Evolutionary conservation across 1,140 invertebrate species (phyloP), one percentile per base, ranked within the genome.

Genomic region (Condylostylus longicornis): DNA sequence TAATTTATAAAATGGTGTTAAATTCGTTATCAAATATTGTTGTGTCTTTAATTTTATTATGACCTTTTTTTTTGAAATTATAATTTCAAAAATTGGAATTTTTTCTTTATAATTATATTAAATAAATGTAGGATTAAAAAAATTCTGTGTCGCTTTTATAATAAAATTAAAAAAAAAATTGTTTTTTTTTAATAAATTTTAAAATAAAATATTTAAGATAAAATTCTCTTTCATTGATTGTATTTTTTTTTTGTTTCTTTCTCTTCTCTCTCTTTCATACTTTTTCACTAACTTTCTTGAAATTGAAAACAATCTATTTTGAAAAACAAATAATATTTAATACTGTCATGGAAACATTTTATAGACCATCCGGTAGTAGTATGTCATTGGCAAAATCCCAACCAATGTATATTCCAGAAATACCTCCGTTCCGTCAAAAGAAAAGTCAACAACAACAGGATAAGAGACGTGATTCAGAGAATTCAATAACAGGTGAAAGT

Each of bases 361-460:
- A 15, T 19, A 58, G 54, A 40, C 50, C 49, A 53, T 58, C 54
- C 33, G 43, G 48, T 28, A 56, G 51, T 28, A 41, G 39, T 33
- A 38, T 38, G 30, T 49, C 53, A 17, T 36, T 53, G 39, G 52
- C 51, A 31, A 42, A 39, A 38, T 55, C 41, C 44, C 63, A 48
- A 51, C 61, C 49, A 47, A 65, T 50, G 43, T 63, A 47, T 51
- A 66, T 58, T 57, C 50, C 64, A 53, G 54, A 63, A 44, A 71
- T 70, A 46, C 69, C 69, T 28, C 67, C 67, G 5, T 70, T 68
- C 49, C 58, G 55, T 32, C 53, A 66, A 62, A 44, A 58, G 49
- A 57, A 56, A 5, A 54, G 12, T n/a, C 13, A 30, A 18, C 14
- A 18, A 32, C 30, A 23, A 42, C 52, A 3, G 44, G 44, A 2